Evolutionary conservation across 2,888 invertebrate species (phyloP).

Genomic region (Tinea semifulvella): DNA sequence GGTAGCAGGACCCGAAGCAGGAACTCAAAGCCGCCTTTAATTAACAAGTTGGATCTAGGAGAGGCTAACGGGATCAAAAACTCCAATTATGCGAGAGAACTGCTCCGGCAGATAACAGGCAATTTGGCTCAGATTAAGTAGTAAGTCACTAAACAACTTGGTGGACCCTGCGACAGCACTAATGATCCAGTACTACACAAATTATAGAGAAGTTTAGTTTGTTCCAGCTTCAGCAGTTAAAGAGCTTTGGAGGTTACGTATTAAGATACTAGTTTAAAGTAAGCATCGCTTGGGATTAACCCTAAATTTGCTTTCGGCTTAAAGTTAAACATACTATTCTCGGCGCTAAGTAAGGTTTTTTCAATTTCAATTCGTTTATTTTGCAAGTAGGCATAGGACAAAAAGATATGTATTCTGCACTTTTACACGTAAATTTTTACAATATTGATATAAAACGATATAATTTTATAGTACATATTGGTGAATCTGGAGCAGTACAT

Average conservation of each 20-base stretch:
- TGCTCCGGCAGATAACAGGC: slow-evolving; percentile 29
- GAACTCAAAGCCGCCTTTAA: slow-evolving; percentile 22
- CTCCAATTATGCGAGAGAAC: slow-evolving; percentile 30
- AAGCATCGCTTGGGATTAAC: neutral
- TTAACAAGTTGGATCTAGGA: slow-evolving; percentile 30
- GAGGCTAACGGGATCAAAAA: slow-evolving; percentile 34
- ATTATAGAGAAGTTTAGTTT: slow-evolving; percentile 10
- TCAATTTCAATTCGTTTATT: too few relatives aligned
- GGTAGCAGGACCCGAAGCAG: slow-evolving; percentile 17
- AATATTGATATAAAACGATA: too few relatives aligned
- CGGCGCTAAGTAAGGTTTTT: neutral
- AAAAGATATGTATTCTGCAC: too few relatives aligned
- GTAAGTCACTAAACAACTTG: slow-evolving; percentile 23
- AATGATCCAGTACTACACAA: slow-evolving; percentile 14
- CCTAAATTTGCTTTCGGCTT: neutral
- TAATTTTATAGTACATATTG: too few relatives aligned
- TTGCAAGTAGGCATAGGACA: too few relatives aligned
- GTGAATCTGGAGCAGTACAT: too few relatives aligned
- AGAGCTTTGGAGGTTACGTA: slow-evolving; percentile 7
- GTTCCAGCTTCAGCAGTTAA: slow-evolving; percentile 9
- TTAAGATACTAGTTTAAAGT: slow-evolving; percentile 6
- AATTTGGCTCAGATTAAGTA: slow-evolving; percentile 30
- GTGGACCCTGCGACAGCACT: slow-evolving; percentile 11
- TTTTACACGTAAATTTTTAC: too few relatives aligned
- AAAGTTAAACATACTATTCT: neutral